Conservation (phyloP, 2,888 invertebrate species). For the Standfussiana lucernea region DNA sequence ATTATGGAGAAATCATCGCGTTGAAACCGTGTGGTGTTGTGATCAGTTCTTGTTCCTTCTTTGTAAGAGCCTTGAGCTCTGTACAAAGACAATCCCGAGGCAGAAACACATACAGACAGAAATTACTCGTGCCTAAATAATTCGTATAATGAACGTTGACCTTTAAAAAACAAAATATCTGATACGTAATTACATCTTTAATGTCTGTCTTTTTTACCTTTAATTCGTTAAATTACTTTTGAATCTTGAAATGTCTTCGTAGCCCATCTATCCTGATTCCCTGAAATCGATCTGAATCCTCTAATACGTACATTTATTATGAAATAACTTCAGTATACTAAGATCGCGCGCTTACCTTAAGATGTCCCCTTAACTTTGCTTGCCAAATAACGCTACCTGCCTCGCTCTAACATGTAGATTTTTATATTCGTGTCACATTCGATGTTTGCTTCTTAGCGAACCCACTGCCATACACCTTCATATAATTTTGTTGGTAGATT, state of each 20-base stretch:
- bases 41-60: background rate
- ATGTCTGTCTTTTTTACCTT: background rate
- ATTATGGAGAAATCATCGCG: background rate
- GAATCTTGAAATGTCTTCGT: background rate
- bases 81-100: background rate
- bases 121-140: slow-evolving; percentile 5
- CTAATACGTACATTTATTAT: slow-evolving; percentile 52
- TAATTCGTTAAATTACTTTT: slow-evolving; percentile 7
- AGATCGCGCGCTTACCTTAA: slow-evolving; percentile 73
- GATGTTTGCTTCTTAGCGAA: slow-evolving; percentile 70
- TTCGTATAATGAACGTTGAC: background rate
- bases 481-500: slow-evolving; percentile 74
- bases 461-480: slow-evolving; percentile 55
- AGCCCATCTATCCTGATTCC: background rate
- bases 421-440: slow-evolving; percentile 57
- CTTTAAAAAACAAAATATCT: slow-evolving; percentile 8
- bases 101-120: background rate
- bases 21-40: no score
- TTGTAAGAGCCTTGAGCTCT: background rate
- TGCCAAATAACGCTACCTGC: slow-evolving; percentile 70
- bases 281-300: slow-evolving; percentile 31
- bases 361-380: slow-evolving; percentile 71
- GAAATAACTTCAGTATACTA: slow-evolving; percentile 61
- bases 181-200: background rate
- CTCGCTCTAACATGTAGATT: slow-evolving; percentile 62